These are phyloP conservation scores for Cherax destructor DNA, from an alignment of 1,140 invertebrate genomes.

Conservation along the genomic window DNA sequence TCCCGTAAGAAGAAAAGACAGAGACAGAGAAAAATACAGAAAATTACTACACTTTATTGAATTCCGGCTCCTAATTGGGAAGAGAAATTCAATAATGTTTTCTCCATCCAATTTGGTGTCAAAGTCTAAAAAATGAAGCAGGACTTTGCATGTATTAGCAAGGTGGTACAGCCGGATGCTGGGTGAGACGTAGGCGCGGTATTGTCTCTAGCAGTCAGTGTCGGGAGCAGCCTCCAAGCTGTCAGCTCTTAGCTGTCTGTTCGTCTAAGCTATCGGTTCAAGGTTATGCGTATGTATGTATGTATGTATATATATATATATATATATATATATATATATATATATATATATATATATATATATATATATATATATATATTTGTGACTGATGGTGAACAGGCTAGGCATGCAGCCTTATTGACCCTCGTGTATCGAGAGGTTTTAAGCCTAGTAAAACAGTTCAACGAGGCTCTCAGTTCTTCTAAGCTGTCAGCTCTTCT, in stretches of 20 bases:
- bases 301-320: no score
- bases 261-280: no score
- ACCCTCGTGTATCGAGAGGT: no score
- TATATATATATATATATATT: no score
- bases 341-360: no score
- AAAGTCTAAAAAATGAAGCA: constrained; percentile 56
- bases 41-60: constrained; percentile 60
- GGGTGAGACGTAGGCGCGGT: constrained; percentile 14
- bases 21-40: constrained; percentile 25
- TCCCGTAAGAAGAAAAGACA: no score
- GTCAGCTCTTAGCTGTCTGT: neutral
- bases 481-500: neutral
- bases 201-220: constrained; percentile 20
- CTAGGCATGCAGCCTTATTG: neutral
- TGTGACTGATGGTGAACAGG: neutral
- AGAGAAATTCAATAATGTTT: constrained; percentile 61
- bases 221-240: neutral
- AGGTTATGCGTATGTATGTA: no score
- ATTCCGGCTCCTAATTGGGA: constrained; percentile 53
- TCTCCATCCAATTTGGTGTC: constrained; percentile 59
- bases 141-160: constrained; percentile 52
- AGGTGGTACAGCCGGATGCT: neutral
- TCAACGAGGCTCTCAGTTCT: neutral
- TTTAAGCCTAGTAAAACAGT: no score
- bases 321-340: no score